Evolutionary conservation across 2,888 invertebrate genomes (phyloP), one percentile per base, ranked within the genome.

Genomic region (Capitulum mitella): DNA sequence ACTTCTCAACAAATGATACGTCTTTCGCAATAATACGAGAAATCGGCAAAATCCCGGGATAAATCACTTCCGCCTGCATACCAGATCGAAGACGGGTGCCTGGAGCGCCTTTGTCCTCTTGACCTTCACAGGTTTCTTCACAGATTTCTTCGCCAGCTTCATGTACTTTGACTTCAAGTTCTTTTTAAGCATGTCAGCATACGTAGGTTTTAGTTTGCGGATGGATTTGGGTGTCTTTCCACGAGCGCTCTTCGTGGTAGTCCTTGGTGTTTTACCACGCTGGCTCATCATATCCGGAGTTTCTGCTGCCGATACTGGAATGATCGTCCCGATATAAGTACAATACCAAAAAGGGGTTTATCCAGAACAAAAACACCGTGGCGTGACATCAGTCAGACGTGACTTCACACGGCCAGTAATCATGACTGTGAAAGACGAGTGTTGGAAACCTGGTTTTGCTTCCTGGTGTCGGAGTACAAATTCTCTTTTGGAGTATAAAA

Each of bases 171-270:
- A 6, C 40, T 40, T 70, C 26, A 70, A 12, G 12, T 70, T 70
- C 26, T 70, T 70, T 26, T 40, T 70, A 10, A 70, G 40, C 70
- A 70, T 70, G 37, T 70, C 70, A 5, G 70, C 70, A 19, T 70
- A 70, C 6, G 37, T 70, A 1, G 40, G 40, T 26, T 70, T 70
- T 8, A 40, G 34, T 40, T 70, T 70, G 40, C 64, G 64, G 32
- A 51, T 22, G 19, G 58, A 58, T 29, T n/a, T 70, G 6, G 34
- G 64, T 2, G 64, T 64, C 10, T 64, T 64, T 14, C 64, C 10
- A 22, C 64, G 64, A 29, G 19, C 34, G 34, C 34, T 34, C 34
- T 34, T 64, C 1, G 64, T 0, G 10, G 64, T 34, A 3, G 64
- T 19, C 19, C 19, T 64, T 3, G 64, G 34, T 5, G 34, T 34